A percentile compares a stretch with the other conserved stretches of the same genome.
Conservation (phyloP, 2,888 invertebrate species). For the Phymatocera aterrima region DNA sequence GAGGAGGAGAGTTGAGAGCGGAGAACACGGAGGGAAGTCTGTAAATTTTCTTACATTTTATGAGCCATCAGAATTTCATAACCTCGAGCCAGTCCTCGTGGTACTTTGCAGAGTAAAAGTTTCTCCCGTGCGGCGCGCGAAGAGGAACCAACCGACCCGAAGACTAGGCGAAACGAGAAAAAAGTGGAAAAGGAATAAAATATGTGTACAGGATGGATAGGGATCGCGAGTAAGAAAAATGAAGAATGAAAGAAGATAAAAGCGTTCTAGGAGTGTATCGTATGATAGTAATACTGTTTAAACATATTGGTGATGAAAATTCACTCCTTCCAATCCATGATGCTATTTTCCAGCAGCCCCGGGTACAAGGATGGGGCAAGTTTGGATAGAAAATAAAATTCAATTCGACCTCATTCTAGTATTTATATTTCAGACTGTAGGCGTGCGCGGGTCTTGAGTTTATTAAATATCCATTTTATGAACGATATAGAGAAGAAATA, state of each 20-base stretch:
- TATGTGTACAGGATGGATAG: conserved; percentile 37
- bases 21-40: conserved; percentile 67
- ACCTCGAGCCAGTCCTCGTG: conserved; percentile 75
- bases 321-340: conserved; percentile 10
- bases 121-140: conserved; percentile 59
- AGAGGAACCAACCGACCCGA: conserved; percentile 29
- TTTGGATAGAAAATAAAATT: not conserved
- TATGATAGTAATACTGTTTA: conserved; percentile 58
- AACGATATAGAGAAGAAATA: conserved; percentile 26
- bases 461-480: conserved; percentile 41
- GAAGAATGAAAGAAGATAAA: not conserved
- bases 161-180: conserved; percentile 34
- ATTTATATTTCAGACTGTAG: too few species aligned
- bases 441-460: not conserved
- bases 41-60: conserved; percentile 76
- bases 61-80: conserved; percentile 75
- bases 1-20: conserved; percentile 50
- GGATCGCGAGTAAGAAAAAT: conserved; percentile 42
- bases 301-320: conserved; percentile 54
- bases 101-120: conserved; percentile 74
- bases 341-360: conserved; percentile 44
- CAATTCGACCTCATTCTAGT: not conserved
- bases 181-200: conserved; percentile 45
- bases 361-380: not conserved
- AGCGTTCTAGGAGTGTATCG: conserved; percentile 49